Evolutionary conservation across 1,140 invertebrate species (phyloP).

Genomic region (Wiebesia pumilae): DNA sequence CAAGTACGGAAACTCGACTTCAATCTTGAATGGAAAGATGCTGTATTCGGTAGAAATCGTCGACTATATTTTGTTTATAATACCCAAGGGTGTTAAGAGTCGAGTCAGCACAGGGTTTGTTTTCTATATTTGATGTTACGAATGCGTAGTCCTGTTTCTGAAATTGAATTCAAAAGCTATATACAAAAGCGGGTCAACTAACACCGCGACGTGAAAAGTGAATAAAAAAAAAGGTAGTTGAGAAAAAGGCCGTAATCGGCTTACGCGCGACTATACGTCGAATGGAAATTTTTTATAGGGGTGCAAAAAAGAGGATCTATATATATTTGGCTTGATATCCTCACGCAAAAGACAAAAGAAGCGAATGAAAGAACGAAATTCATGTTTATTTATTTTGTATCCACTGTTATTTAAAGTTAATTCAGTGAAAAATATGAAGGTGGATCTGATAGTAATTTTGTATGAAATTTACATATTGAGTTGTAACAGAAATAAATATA

Average conservation of each 20-base stretch:
- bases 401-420: neutral
- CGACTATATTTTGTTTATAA: neutral
- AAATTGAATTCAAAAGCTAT: constrained; percentile 28
- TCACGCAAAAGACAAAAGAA: neutral
- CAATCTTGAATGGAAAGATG: constrained; percentile 32
- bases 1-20: neutral
- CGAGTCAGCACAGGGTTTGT: neutral
- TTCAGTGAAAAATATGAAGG: neutral
- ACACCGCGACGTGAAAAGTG: neutral
- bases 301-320: neutral
- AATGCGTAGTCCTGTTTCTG: neutral
- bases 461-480: neutral
- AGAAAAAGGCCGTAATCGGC: constrained; percentile 17
- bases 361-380: neutral
- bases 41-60: neutral
- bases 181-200: neutral
- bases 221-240: neutral
- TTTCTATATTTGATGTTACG: neutral
- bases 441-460: neutral
- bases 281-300: constrained; percentile 11
- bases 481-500: neutral
- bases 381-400: neutral
- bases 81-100: constrained; percentile 28
- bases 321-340: constrained; percentile 13
- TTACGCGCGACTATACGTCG: neutral